Conservation (phyloP, 2,113 vertebrate species). For the Pseudonaja textilis region DNA sequence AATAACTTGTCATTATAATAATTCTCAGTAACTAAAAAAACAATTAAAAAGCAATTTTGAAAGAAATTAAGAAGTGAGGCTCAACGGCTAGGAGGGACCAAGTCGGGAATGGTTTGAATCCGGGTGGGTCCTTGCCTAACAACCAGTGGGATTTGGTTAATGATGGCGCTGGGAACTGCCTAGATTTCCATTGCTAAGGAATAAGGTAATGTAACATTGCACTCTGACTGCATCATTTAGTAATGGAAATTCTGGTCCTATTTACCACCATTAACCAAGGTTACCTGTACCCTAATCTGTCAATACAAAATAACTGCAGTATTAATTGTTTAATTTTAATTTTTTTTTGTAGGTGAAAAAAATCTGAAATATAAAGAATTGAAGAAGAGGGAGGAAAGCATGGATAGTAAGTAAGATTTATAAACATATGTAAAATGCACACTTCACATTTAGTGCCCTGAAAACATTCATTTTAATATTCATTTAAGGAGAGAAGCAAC, state of each 20-base stretch:
- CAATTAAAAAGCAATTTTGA: neutral
- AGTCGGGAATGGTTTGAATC: neutral
- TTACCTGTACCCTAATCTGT: neutral
- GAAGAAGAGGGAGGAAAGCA: slow-evolving; percentile 88
- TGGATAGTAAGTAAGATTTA: slow-evolving; percentile 83
- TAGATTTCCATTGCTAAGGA: neutral
- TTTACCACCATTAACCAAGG: neutral
- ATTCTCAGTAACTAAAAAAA: neutral
- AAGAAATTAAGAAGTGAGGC: neutral
- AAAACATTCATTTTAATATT: neutral
- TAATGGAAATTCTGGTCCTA: neutral
- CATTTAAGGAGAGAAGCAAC: no score
- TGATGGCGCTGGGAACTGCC: neutral
- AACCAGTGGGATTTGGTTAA: neutral
- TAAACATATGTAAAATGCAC: neutral
- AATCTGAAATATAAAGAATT: slow-evolving; percentile 92
- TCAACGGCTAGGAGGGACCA: neutral
- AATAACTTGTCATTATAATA: neutral
- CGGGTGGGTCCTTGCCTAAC: neutral
- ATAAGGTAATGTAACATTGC: neutral
- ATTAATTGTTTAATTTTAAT: neutral
- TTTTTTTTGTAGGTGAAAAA: slow-evolving; percentile 79
- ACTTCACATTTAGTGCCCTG: neutral
- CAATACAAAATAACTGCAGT: neutral
- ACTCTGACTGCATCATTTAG: neutral